Evolutionary conservation across 2,113 vertebrate species (phyloP), one percentile per base, ranked within the genome.

Genomic region (Zonotrichia leucophrys): DNA sequence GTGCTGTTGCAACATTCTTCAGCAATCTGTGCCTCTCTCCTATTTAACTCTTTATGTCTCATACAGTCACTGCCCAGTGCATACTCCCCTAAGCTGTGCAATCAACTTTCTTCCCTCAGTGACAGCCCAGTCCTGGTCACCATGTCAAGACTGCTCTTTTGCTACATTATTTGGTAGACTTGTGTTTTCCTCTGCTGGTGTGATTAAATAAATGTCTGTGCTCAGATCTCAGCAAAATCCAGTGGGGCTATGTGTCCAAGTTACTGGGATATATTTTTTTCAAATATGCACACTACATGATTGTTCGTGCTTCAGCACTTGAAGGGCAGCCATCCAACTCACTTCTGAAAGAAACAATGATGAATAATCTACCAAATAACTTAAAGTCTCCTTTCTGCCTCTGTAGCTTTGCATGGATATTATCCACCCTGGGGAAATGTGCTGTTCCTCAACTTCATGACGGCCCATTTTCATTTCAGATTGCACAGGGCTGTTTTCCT

Each of bases 401-500:
- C 56, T 92, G 80, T 52, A 93, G 76, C 63, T 86, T 87, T 89
- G n/a, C 39, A 41, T 67, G 69, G 79, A 78, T 83, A 81, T 87
- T 80, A 96, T 60, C 76, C 80, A 91, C 64, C 52, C 56, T 0
- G 0, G 8, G 69, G 86, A 94, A 94, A 89, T 63, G 73, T 92
- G 56, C 69, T 84, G 69, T 82, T 96, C 89, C 66, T 84, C 87
- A 94, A 9, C 37, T 42, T 87, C 74, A 75, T 79, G 91, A 81
- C 1, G 1, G 69, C 33, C 86, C 83, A 35, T 94, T 97, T 94
- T 96, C 76, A 78, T 94, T 96, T 94, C 73, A 60, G 89, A 89
- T 86, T 60, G 73, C 50, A 90, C 10, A 9, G 75, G 58, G 68
- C 60, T 96, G 64, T 95, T 96, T 96, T 95, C 60, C 64, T 97